These are phyloP conservation scores for Alloscopus bannaensis DNA, from an alignment of 2,888 invertebrate species.

Conservation along the genomic window DNA sequence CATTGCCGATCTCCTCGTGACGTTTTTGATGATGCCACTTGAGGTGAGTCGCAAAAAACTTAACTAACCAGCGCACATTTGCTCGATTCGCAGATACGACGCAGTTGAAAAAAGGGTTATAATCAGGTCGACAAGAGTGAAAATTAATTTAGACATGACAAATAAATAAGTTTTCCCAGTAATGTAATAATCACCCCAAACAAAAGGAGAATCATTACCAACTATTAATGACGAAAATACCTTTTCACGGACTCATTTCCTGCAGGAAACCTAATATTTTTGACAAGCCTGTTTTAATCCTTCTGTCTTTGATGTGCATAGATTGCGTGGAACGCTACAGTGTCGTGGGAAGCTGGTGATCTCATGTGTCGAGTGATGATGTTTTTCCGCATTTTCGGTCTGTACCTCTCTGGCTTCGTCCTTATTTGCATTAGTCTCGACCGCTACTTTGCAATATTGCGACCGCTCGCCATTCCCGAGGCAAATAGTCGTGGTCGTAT, in stretches of 20 bases:
- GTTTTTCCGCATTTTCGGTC: slow-evolving; percentile 90
- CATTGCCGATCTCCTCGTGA: slow-evolving; percentile 56
- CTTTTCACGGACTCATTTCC: too few species aligned
- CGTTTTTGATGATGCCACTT: slow-evolving; percentile 74
- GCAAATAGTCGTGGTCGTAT: slow-evolving; percentile 3
- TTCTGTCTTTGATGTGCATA: too few species aligned
- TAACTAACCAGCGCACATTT: too few species aligned
- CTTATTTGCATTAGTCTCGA: slow-evolving; percentile 93
- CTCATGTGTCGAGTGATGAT: slow-evolving; percentile 89
- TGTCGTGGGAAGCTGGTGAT: slow-evolving; percentile 92
- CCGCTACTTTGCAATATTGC: slow-evolving; percentile 77
- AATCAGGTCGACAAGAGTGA: too few species aligned
- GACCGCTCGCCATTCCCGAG: neutral
- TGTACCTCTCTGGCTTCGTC: slow-evolving; percentile 91
- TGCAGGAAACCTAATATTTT: too few species aligned
- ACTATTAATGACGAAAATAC: too few species aligned
- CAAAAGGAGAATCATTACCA: too few species aligned
- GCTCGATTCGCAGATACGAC: neutral
- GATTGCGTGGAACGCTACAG: slow-evolving; percentile 89
- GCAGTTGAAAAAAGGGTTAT: too few species aligned
- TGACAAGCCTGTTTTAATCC: too few species aligned
- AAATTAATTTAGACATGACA: too few species aligned
- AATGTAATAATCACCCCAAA: too few species aligned
- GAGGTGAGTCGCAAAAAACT: slow-evolving; percentile 73
- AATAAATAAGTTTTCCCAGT: too few species aligned